phyloP scores from a whole-genome alignment of 1,140 invertebrate species.

The Nomia melanderi region DNA sequence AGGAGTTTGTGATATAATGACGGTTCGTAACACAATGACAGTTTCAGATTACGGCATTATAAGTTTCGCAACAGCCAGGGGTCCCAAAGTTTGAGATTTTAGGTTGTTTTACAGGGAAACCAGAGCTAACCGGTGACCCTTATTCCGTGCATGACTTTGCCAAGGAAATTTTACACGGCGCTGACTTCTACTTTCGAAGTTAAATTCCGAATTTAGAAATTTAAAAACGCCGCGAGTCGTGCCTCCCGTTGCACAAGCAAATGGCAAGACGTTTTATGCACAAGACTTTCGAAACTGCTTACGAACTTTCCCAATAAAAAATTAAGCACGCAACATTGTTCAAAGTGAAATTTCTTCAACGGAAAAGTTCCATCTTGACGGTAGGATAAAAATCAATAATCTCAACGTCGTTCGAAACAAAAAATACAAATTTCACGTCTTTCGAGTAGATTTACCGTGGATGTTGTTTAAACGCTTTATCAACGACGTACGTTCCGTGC shows the following conservation, averaged over 20 bases:
- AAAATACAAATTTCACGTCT: neutral
- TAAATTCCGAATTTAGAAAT: neutral
- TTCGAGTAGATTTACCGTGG: neutral
- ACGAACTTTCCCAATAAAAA: neutral
- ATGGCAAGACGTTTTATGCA: neutral
- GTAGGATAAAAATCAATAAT: too few species aligned
- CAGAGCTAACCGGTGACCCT: conserved; percentile 29
- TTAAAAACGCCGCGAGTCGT: neutral
- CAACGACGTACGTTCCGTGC: too few species aligned
- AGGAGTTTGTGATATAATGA: conserved; percentile 28
- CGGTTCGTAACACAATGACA: conserved; percentile 62
- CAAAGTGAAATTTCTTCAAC: neutral
- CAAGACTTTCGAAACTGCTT: neutral
- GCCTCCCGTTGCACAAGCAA: neutral
- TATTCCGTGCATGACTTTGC: conserved; percentile 21
- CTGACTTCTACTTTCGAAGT: neutral
- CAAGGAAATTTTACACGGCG: neutral
- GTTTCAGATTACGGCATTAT: conserved; percentile 65
- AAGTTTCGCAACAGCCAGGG: conserved; percentile 43
- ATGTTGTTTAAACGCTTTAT: neutral
- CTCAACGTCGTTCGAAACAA: too few species aligned
- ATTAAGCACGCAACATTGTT: neutral
- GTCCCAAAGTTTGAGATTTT: conserved; percentile 32
- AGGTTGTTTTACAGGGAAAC: conserved; percentile 46
- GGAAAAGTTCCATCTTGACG: too few species aligned